A percentile compares a stretch with the other conserved stretches of the same genome.
phyloP scores from a whole-genome alignment of 1,140 invertebrate genomes.

The Trachymyrmex cornetzi region DNA sequence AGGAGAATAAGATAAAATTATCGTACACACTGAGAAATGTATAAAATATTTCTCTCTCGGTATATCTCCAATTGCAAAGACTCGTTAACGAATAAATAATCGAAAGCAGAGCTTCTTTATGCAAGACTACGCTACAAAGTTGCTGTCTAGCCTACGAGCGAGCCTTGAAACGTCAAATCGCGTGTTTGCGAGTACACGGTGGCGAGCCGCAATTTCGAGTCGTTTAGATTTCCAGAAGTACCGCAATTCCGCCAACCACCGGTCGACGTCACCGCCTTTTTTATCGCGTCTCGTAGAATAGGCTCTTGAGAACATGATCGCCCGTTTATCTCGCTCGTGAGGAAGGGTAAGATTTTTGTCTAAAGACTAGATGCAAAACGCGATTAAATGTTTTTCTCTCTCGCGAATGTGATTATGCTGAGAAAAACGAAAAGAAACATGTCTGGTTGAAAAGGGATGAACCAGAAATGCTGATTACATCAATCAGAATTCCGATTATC shows the following conservation, averaged over 20 bases:
- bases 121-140: background rate
- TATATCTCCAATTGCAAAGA: too few species aligned
- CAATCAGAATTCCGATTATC: too few species aligned
- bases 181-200: constrained; percentile 19
- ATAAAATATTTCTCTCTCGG: too few species aligned
- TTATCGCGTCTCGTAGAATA: constrained; percentile 4
- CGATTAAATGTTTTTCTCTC: background rate
- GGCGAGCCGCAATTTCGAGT: constrained; percentile 55
- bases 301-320: background rate
- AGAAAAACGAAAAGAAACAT: too few species aligned
- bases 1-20: background rate
- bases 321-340: constrained; percentile 28
- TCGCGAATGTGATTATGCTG: background rate
- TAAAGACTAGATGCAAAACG: background rate
- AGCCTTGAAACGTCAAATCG: constrained; percentile 48
- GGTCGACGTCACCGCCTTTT: background rate
- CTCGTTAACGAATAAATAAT: background rate
- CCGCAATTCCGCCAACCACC: constrained; percentile 34
- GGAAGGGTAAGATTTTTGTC: constrained; percentile 14
- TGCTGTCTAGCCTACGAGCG: background rate
- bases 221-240: constrained; percentile 59
- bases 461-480: too few species aligned
- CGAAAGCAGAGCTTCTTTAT: background rate
- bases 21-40: too few species aligned
- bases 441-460: too few species aligned